phyloP scores from a whole-genome alignment of 1,140 invertebrate genomes.

The Pollicipes pollicipes region DNA sequence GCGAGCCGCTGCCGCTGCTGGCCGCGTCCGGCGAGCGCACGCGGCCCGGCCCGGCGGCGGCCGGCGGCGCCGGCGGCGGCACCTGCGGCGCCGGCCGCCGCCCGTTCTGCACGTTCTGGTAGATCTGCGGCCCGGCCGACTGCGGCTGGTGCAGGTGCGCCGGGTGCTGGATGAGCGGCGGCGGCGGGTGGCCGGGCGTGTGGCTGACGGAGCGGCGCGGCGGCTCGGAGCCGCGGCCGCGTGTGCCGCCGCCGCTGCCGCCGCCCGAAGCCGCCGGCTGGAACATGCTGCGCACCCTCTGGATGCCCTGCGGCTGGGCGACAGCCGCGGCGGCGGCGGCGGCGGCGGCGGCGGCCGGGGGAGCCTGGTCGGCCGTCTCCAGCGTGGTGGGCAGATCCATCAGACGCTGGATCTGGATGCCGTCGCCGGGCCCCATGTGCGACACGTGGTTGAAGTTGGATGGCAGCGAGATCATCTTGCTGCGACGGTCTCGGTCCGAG shows the following conservation, averaged over 20 bases:
- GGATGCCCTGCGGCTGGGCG: slow-evolving; percentile 17
- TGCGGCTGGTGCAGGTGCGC: slow-evolving; percentile 11
- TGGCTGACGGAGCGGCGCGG: slow-evolving; percentile 23
- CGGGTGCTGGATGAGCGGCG: slow-evolving; percentile 8
- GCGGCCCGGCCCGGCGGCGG: neutral
- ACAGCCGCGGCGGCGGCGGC: neutral
- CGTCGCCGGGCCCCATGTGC: slow-evolving; percentile 94
- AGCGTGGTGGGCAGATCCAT: slow-evolving; percentile 74
- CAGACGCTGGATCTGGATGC: slow-evolving; percentile 79
- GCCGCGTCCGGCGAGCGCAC: slow-evolving; percentile 15
- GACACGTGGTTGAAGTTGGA: slow-evolving; percentile 97
- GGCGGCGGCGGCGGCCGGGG: slow-evolving; percentile 21
- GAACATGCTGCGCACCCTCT: slow-evolving; percentile 27
- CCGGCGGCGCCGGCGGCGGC: slow-evolving; percentile 19
- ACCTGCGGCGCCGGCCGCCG: slow-evolving; percentile 20
- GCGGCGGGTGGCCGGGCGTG: slow-evolving; percentile 18
- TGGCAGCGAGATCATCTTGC: slow-evolving; percentile 88
- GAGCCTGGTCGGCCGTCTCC: slow-evolving; percentile 46
- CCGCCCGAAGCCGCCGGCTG: slow-evolving; percentile 22
- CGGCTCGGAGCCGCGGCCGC: slow-evolving; percentile 20
- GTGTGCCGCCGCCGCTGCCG: slow-evolving; percentile 19
- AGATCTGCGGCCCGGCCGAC: slow-evolving; percentile 9
- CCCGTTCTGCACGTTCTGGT: slow-evolving; percentile 20
- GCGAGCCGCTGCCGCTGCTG: slow-evolving; percentile 11
- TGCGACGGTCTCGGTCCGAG: slow-evolving; percentile 49